Percentiles rank a stretch among this genome's conserved stretches.
Evolutionary conservation across 2,888 invertebrate genomes (phyloP).

Genomic region (Leptinotarsa tumamoca): DNA sequence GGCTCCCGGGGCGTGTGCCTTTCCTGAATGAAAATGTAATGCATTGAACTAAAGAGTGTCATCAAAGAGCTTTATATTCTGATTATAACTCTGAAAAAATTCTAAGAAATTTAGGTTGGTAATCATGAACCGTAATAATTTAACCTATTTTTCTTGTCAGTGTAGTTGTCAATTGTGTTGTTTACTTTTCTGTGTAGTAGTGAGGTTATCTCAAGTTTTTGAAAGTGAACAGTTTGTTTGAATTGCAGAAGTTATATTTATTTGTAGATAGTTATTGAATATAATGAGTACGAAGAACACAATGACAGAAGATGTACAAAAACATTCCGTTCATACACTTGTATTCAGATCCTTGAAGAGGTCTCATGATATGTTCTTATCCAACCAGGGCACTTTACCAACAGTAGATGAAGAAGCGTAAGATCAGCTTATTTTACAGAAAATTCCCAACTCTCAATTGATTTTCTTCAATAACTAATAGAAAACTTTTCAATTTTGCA

Average conservation of each 20-base stretch:
- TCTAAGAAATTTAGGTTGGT: no score
- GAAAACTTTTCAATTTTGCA: constrained; percentile 30
- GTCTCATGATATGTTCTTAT: constrained; percentile 96
- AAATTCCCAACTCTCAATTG: background rate
- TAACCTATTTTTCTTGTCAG: no score
- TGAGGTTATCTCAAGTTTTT: background rate
- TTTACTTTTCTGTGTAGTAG: no score
- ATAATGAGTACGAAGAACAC: background rate
- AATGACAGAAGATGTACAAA: constrained; percentile 87
- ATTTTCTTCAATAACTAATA: background rate
- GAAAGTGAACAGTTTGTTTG: background rate
- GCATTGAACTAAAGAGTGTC: no score
- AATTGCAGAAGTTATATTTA: no score
- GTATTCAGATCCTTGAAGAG: constrained; percentile 97
- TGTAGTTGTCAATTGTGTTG: no score
- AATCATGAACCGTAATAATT: no score
- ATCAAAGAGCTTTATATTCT: no score
- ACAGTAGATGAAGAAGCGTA: constrained; percentile 87
- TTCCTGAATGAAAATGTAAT: no score
- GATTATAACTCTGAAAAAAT: no score
- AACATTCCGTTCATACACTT: constrained; percentile 96
- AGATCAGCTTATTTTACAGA: constrained; percentile 57
- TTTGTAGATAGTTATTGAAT: no score
- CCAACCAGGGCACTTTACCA: constrained; percentile 88
- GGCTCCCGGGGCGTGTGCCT: no score